Evolutionary conservation across 1,140 invertebrate genomes (phyloP).

Genomic region (Drosophila mayri): DNA sequence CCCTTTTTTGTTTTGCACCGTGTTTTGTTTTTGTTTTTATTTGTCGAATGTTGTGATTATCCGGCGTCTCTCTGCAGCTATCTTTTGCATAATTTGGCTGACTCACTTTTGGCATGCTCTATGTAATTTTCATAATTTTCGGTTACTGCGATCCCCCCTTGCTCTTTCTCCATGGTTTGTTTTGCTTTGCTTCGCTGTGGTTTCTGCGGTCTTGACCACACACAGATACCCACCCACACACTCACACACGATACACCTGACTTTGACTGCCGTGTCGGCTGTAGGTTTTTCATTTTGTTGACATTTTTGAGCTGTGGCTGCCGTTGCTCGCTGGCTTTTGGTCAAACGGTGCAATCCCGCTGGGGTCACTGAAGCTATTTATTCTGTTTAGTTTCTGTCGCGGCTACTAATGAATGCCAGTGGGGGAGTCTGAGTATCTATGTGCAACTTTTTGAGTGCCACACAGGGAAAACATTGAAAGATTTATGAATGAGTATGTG

Average conservation of each 20-base stretch:
- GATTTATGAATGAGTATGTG: conserved; percentile 8
- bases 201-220: conserved; percentile 44
- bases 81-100: conserved; percentile 66
- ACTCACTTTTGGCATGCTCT: conserved; percentile 52
- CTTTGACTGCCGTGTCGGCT: conserved; percentile 24
- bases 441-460: conserved; percentile 2
- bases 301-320: conserved; percentile 42
- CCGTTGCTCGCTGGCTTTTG: conserved; percentile 3
- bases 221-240: neutral
- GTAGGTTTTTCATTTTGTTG: conserved; percentile 51
- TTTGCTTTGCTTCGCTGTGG: conserved; percentile 8
- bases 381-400: conserved; percentile 11
- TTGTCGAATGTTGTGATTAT: conserved; percentile 54
- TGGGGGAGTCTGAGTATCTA: neutral
- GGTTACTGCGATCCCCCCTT: conserved; percentile 5
- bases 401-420: conserved; percentile 3
- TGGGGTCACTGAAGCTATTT: neutral
- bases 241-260: conserved; percentile 20
- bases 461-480: neutral
- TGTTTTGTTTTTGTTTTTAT: conserved; percentile 50
- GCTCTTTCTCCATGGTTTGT: neutral
- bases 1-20: conserved; percentile 13
- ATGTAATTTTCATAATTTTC: conserved; percentile 48
- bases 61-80: conserved; percentile 21
- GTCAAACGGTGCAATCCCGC: neutral